A percentile compares a stretch with the other conserved stretches of the same genome.
Conservation (phyloP, 2,113 vertebrate species). For the Eptesicus fuscus region DNA sequence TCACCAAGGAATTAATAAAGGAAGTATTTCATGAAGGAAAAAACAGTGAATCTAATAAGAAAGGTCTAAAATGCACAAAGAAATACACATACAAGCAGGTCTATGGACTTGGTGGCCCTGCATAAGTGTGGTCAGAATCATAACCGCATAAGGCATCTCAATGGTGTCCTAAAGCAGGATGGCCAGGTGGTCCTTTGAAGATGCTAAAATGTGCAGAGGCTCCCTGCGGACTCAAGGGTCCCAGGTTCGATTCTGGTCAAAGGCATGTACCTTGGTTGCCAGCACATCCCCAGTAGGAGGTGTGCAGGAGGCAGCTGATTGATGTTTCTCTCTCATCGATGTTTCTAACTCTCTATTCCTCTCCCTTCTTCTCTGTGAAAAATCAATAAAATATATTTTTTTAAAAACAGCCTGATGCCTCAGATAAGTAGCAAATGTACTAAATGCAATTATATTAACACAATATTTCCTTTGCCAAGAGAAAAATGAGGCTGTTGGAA, state of each 20-base stretch:
- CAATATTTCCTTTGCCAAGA: neutral
- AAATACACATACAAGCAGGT: neutral
- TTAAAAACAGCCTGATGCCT: neutral
- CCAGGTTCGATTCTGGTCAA: too few species aligned
- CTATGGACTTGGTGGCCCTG: neutral
- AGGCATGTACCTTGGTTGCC: too few species aligned
- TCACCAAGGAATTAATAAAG: neutral
- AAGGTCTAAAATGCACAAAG: neutral
- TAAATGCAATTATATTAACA: neutral
- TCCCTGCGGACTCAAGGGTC: neutral
- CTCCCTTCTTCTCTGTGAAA: too few species aligned
- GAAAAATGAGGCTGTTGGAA: neutral
- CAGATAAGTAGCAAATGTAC: neutral
- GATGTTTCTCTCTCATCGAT: too few species aligned
- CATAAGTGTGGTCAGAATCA: neutral
- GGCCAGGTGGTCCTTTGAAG: neutral
- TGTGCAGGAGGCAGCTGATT: too few species aligned
- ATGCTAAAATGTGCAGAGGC: neutral
- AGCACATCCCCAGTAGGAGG: too few species aligned
- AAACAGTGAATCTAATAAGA: neutral
- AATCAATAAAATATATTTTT: too few species aligned
- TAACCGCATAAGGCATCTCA: neutral
- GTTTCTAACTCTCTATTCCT: too few species aligned
- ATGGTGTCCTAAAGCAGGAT: neutral
- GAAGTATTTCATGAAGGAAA: neutral